A percentile compares a stretch with the other conserved stretches of the same genome.
Evolutionary conservation across 1,140 invertebrate species (phyloP).

Genomic region (Neelides sp.): DNA sequence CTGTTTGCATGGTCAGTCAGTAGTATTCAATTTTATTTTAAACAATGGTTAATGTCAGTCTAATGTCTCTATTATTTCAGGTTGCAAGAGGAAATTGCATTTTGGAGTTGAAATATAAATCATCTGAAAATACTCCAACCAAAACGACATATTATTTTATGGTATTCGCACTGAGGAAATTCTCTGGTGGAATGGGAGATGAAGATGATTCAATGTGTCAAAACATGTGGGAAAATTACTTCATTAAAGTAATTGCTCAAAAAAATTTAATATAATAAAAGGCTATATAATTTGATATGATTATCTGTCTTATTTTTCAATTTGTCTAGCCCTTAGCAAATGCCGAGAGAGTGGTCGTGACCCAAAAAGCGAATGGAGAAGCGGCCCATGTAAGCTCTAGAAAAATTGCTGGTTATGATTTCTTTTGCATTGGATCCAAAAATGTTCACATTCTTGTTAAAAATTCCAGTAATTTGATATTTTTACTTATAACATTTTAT

Average conservation of each 20-base stretch:
- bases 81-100: slow-evolving; percentile 40
- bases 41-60: too few species aligned
- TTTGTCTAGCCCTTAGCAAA: slow-evolving; percentile 35
- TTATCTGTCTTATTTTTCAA: slow-evolving; percentile 27
- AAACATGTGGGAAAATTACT: slow-evolving; percentile 39
- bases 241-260: slow-evolving; percentile 29
- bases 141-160: slow-evolving; percentile 33
- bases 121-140: slow-evolving; percentile 2
- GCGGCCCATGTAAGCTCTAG: slow-evolving; percentile 40
- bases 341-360: slow-evolving; percentile 35
- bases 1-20: too few species aligned
- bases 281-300: not conserved
- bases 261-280: not conserved
- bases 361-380: slow-evolving; percentile 42
- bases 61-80: slow-evolving; percentile 14
- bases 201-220: slow-evolving; percentile 39
- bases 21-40: too few species aligned
- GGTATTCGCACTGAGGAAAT: slow-evolving; percentile 41
- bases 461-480: slow-evolving; percentile 21
- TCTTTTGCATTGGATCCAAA: slow-evolving; percentile 40
- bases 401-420: slow-evolving; percentile 34
- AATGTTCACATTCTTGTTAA: slow-evolving; percentile 41
- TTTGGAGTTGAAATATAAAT: slow-evolving; percentile 33
- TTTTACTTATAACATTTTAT: not conserved
- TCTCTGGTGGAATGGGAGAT: slow-evolving; percentile 42